Evolutionary conservation across 1,140 invertebrate genomes (phyloP).

Genomic region (Dryas iulia): DNA sequence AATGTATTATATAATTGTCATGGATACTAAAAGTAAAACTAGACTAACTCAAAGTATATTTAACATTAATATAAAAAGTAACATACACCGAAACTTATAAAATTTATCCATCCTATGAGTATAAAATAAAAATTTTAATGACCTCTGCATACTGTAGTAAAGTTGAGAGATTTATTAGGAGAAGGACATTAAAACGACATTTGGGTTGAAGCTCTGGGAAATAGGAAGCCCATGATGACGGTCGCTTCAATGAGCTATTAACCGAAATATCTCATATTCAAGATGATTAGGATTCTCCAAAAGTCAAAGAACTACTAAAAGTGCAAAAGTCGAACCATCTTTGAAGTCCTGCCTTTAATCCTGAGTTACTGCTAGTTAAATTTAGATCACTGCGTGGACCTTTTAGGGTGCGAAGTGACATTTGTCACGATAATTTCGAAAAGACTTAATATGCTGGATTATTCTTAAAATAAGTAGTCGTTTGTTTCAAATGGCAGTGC

Average conservation of each 20-base stretch:
- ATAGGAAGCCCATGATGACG: conserved; percentile 63
- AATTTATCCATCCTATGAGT: neutral
- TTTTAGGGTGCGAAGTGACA: conserved; percentile 27
- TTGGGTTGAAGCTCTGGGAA: conserved; percentile 55
- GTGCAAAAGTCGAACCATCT: conserved; percentile 7
- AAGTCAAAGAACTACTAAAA: conserved; percentile 9
- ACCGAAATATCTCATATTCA: conserved; percentile 22
- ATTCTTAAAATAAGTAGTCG: neutral
- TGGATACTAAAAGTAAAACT: too few relatives aligned
- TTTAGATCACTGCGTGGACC: conserved; percentile 56
- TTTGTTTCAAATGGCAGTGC: neutral
- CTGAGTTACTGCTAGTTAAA: conserved; percentile 53
- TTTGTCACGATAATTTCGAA: conserved; percentile 17
- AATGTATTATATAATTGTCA: too few relatives aligned
- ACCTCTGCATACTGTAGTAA: conserved; percentile 28
- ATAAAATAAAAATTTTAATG: neutral
- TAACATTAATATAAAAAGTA: neutral
- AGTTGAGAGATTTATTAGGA: conserved; percentile 56
- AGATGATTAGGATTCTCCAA: conserved; percentile 7
- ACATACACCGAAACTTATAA: neutral
- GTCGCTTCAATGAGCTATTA: conserved; percentile 57
- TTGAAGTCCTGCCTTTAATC: conserved; percentile 39
- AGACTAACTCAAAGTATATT: neutral
- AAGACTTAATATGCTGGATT: neutral
- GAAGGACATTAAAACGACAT: conserved; percentile 56